Conservation (phyloP, 2,797 vertebrate species). For the Echiichthys vipera region DNA sequence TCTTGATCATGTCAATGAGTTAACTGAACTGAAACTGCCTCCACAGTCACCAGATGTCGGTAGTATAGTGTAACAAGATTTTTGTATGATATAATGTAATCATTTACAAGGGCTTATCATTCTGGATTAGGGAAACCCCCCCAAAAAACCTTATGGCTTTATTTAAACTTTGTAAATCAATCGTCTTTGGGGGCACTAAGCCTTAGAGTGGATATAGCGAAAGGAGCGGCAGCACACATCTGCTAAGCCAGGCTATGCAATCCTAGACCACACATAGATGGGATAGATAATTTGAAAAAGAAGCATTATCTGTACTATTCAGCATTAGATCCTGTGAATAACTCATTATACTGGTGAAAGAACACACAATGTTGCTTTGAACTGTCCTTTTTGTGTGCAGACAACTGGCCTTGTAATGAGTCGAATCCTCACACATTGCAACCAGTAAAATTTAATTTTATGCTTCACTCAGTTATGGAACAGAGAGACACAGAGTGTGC, state of each 20-base stretch:
- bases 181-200: too few relatives aligned
- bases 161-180: too few relatives aligned
- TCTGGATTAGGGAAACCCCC: too few relatives aligned
- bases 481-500: not conserved
- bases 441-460: slow-evolving; percentile 60
- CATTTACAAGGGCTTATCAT: too few relatives aligned
- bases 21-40: not conserved
- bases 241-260: not conserved
- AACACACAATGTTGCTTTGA: slow-evolving; percentile 60
- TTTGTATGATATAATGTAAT: not conserved
- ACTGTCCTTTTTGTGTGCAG: slow-evolving; percentile 54
- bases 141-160: too few relatives aligned
- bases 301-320: slow-evolving; percentile 29
- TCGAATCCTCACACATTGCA: slow-evolving; percentile 53
- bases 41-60: not conserved
- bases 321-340: slow-evolving; percentile 42
- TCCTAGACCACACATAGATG: slow-evolving; percentile 14
- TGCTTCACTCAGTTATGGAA: slow-evolving; percentile 40
- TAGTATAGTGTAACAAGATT: not conserved
- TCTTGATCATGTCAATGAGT: not conserved
- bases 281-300: slow-evolving; percentile 9
- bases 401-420: slow-evolving; percentile 54
- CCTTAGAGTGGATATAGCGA: too few relatives aligned
- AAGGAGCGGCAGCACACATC: too few relatives aligned
- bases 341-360: slow-evolving; percentile 43